Evolutionary conservation across 2,888 invertebrate genomes (phyloP), one percentile per base, ranked within the genome.

Genomic region (Drosophila falleni): DNA sequence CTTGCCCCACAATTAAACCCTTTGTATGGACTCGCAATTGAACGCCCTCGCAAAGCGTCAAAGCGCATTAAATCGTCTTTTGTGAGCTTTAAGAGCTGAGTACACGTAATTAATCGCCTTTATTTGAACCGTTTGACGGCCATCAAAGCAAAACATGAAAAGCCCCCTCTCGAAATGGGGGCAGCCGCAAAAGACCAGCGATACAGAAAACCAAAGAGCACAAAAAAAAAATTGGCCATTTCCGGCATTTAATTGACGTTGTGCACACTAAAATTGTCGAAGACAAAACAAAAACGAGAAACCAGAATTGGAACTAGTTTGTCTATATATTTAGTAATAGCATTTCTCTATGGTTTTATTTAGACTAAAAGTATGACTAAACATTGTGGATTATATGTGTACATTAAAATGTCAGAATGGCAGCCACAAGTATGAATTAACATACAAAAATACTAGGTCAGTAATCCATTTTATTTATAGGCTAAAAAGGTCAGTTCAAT

Each of bases 111-210:
- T 84, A 84, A 84, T 87, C 87, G 89, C 69, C 71, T 87, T 87
- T 75, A 64, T 69, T 63, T 69, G 46, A 42, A 56, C 65, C 78
- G 69, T 78, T 87, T 69, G 76, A 67, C 66, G 72, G 60, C 72
- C 87, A 83, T 87, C 88, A 89, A 70, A 87, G 80, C 87, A 83
- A 70, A 87, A 83, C 87, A 83, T 77, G 79, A 84, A 87, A 87
- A 84, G 72, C 75, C 65, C 74, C 74, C 70, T 74, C 64, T 54
- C 56, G 71, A 81, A 87, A 88, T 70, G 63, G 74, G 66, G 80
- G 62, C 75, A 71, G 54, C 56, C 58, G 16, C 54, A 56, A 41
- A 58, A 73, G 37, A 54, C 42, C 29, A 66, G 51, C 51, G 9
- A 58, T 31, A 16, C 41, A 68, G 44, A 50, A 42, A 39, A 64